phyloP scores from a whole-genome alignment of 2,888 invertebrate species.

The Cephus nigrinus region DNA sequence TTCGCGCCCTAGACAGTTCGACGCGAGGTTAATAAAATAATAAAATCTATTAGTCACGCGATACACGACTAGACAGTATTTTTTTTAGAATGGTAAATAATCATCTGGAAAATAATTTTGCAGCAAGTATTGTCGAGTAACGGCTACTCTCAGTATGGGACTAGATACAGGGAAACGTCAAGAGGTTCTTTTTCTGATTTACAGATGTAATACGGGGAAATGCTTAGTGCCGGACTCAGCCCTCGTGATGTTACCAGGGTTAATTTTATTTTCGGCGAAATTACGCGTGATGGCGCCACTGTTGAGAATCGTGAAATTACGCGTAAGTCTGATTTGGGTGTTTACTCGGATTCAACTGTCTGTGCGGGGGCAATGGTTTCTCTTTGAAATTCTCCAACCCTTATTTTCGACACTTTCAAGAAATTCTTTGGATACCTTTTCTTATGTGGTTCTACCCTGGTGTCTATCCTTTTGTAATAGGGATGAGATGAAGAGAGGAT shows the following conservation, averaged over 20 bases:
- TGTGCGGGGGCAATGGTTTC: neutral
- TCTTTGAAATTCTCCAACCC: neutral
- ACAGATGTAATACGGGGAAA: constrained; percentile 32
- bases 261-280: neutral
- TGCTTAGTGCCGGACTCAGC: constrained; percentile 28
- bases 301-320: neutral
- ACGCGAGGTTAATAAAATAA: neutral
- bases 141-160: neutral
- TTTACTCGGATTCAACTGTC: neutral
- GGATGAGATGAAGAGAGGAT: neutral
- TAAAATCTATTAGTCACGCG: neutral
- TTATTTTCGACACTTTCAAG: neutral
- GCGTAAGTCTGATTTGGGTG: neutral
- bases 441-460: neutral
- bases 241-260: constrained; percentile 8
- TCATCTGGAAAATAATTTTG: neutral
- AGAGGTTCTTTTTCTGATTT: constrained; percentile 23
- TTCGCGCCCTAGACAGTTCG: neutral
- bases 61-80: neutral
- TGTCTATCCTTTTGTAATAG: neutral
- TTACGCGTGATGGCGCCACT: constrained; percentile 20
- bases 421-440: neutral
- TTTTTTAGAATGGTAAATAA: neutral
- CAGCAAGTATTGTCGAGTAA: neutral
- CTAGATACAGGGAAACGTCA: neutral